phyloP scores from a whole-genome alignment of 2,797 vertebrate species.

The Propithecus deckenii region DNA sequence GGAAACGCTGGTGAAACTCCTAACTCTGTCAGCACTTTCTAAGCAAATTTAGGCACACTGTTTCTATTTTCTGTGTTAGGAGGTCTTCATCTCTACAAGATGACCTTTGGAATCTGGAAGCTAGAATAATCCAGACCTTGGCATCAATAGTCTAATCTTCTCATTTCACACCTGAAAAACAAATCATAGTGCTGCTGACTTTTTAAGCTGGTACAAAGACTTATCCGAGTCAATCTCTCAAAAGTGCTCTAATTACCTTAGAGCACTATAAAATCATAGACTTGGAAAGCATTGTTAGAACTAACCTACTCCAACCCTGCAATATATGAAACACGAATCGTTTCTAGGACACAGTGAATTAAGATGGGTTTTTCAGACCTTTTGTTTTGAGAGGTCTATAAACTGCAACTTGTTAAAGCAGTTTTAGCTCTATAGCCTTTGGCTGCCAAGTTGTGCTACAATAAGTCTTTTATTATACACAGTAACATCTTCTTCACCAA shows the following conservation, averaged over 20 bases:
- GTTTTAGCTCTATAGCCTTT: neutral
- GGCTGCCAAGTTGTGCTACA: neutral
- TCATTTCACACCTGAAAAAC: neutral
- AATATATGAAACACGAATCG: neutral
- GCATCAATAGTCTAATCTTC: neutral
- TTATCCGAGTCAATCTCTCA: neutral
- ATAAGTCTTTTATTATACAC: neutral
- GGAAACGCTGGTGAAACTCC: slow-evolving; percentile 66
- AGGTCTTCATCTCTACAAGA: neutral
- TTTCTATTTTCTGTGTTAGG: neutral
- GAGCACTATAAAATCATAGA: neutral
- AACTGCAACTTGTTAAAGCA: neutral
- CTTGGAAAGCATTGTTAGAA: neutral
- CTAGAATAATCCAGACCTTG: neutral
- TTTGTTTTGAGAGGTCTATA: slow-evolving; percentile 20
- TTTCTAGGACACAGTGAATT: neutral
- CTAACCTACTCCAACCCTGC: neutral
- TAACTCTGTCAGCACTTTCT: slow-evolving; percentile 58
- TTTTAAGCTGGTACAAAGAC: neutral
- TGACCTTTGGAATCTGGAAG: neutral
- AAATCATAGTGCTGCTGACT: neutral
- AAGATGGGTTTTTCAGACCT: neutral
- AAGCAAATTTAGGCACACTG: slow-evolving; percentile 2
- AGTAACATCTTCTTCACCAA: neutral
- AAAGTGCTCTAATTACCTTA: neutral